Percentiles rank a stretch among this genome's conserved stretches.
phyloP scores from a whole-genome alignment of 2,113 vertebrate genomes.

The Pterocles orientalis region DNA sequence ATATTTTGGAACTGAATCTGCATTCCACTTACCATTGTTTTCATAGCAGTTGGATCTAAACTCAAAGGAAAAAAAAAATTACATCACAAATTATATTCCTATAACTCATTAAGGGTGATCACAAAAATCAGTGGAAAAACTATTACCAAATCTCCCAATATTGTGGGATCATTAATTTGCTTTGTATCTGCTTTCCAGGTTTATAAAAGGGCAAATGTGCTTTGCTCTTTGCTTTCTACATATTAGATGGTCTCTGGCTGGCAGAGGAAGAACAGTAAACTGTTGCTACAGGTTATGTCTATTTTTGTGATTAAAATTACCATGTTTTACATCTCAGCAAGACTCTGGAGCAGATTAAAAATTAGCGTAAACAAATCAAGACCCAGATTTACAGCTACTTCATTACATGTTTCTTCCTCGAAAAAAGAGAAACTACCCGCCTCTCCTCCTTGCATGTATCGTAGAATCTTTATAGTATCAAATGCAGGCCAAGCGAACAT shows the following conservation, averaged over 20 bases:
- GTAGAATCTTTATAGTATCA: conserved; percentile 12
- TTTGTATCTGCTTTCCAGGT: not conserved
- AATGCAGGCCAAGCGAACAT: conserved; percentile 55
- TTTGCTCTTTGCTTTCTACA: not conserved
- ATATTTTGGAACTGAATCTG: not conserved
- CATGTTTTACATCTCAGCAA: not conserved
- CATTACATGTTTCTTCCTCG: not conserved
- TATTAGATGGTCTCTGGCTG: not conserved
- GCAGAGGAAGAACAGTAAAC: not conserved
- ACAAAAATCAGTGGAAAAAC: not conserved
- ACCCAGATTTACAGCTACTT: not conserved
- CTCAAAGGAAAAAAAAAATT: not conserved
- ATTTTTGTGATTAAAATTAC: not conserved
- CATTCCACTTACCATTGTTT: conserved; percentile 23
- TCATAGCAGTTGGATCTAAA: conserved; percentile 8
- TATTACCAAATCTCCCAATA: not conserved
- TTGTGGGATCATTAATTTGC: not conserved
- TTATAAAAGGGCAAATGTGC: not conserved
- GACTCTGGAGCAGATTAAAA: conserved; percentile 18
- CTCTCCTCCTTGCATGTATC: not conserved
- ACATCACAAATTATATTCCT: not conserved
- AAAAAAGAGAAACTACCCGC: not conserved
- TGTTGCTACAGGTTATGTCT: not conserved
- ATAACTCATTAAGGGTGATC: not conserved
- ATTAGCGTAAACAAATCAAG: not conserved